Base-by-base conservation (phyloP, 1,140 invertebrate genomes). In the Drosophila lacertosa region DNA sequence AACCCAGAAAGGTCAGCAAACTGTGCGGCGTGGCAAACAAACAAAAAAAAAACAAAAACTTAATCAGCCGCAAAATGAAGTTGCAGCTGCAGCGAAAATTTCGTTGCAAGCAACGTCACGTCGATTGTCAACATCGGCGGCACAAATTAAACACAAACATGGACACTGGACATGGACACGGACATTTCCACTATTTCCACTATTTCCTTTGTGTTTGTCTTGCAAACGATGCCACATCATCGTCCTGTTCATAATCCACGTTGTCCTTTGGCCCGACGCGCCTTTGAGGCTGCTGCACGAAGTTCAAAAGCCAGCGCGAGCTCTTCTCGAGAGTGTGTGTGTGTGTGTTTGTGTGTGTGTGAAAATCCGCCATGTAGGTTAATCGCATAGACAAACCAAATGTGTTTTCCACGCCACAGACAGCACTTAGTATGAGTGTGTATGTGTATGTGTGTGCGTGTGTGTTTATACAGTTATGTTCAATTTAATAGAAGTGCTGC, bases 101-200 rank as follows among this genome's bases (percentile, higher is more conserved):
- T 26, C 4, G 24, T 9, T 51, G 51, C 51, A 53, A 32, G 54
- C 50, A 48, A 67, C 45, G 55, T 60, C 16, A 65, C 81, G 81
- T 84, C 64, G 81, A 84, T 70, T 84, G 81, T 77, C 77, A 74
- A 70, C 81, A 84, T 58, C 77, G 81, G 80, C 37, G 50, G 22
- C 45, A 33, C 82, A 86, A 88, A 86, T 86, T 70, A 77, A 86
- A 86, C 81, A 81, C 81, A 86, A 88, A 86, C 76, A 77, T 32
- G 47, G 40, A 86, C 76, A 77, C 29, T 42, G 40, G 44, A 18
- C 45, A 35, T 32, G 35, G 18, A 13, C 7, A 9, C 11, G 37
- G 39, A 29, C 62, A 45, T 45, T 64, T 29, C 20, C 29, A 65
- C 35, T 42, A n/a, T n/a, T n/a, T n/a, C n/a, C n/a, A n/a, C n/a